Percentiles rank a stretch among this genome's conserved stretches.
Evolutionary conservation across 2,888 invertebrate genomes (phyloP).

Genomic region (Limnephilus marmoratus): DNA sequence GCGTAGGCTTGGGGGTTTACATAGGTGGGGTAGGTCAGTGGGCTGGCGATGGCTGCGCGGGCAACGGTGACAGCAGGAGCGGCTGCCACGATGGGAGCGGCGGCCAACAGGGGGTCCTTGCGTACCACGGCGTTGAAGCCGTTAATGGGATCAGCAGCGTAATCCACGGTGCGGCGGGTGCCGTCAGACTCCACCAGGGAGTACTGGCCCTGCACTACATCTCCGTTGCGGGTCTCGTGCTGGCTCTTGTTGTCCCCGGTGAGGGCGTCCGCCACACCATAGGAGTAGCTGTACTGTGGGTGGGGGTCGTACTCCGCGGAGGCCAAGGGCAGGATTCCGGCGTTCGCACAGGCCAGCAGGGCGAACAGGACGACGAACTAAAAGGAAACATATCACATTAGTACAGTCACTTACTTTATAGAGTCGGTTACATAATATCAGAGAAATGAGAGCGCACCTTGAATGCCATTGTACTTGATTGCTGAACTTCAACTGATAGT

Average conservation of each 20-base stretch:
- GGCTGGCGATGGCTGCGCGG: conserved; percentile 67
- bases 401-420: too few species aligned
- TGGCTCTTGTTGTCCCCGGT: conserved; percentile 79
- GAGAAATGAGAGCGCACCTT: conserved; percentile 53
- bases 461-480: conserved; percentile 63
- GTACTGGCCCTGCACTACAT: conserved; percentile 76
- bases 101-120: conserved; percentile 67
- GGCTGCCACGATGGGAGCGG: conserved; percentile 58
- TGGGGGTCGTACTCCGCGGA: conserved; percentile 68
- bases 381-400: conserved; percentile 61
- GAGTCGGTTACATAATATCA: too few species aligned
- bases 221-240: conserved; percentile 75
- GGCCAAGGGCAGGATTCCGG: conserved; percentile 70
- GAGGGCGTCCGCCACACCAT: conserved; percentile 77
- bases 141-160: conserved; percentile 75
- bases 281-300: conserved; percentile 75
- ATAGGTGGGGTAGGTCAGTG: conserved; percentile 59
- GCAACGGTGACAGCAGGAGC: conserved; percentile 43
- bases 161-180: conserved; percentile 77
- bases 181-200: conserved; percentile 77
- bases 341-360: conserved; percentile 71
- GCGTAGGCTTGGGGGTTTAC: conserved; percentile 61
- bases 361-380: conserved; percentile 73
- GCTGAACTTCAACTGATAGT: conserved; percentile 55
- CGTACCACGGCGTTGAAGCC: conserved; percentile 79